These are phyloP conservation scores for Nebria brevicollis DNA, from an alignment of 2,888 invertebrate species.

Conservation along the genomic window DNA sequence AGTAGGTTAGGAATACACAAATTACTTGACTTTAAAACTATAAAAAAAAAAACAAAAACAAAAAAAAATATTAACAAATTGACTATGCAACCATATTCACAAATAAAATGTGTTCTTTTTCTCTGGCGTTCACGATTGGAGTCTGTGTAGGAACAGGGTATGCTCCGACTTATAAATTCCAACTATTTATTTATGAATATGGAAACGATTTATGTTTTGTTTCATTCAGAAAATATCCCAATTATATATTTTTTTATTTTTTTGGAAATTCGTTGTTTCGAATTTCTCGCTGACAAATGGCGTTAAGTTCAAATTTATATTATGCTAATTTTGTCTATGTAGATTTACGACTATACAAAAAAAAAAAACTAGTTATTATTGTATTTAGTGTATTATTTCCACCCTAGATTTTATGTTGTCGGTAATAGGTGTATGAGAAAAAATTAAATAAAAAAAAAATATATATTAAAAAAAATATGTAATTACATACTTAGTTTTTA, in stretches of 20 bases:
- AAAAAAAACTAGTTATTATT: slow-evolving; percentile 32
- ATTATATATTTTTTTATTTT: slow-evolving; percentile 5
- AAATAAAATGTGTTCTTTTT: slow-evolving; percentile 42
- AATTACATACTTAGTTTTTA: slow-evolving; percentile 42
- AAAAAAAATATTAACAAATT: slow-evolving; percentile 31
- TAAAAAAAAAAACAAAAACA: slow-evolving; percentile 13
- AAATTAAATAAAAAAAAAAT: slow-evolving; percentile 32
- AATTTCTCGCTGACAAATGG: slow-evolving; percentile 20
- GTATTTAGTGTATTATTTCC: slow-evolving; percentile 43
- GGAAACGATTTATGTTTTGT: slow-evolving; percentile 29
- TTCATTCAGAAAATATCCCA: slow-evolving; percentile 10
- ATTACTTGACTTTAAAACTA: slow-evolving; percentile 25
- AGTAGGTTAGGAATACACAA: slow-evolving; percentile 41
- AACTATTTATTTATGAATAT: slow-evolving; percentile 45
- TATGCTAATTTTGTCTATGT: slow-evolving; percentile 31
- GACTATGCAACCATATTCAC: slow-evolving; percentile 37
- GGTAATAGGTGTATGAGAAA: slow-evolving; percentile 46
- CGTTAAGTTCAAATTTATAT: slow-evolving; percentile 35
- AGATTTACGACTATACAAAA: slow-evolving; percentile 20
- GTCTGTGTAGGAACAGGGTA: background rate
- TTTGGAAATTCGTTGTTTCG: slow-evolving; percentile 29
- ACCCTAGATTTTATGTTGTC: slow-evolving; percentile 28
- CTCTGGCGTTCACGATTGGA: background rate
- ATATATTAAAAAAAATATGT: slow-evolving; percentile 41
- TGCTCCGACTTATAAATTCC: background rate